phyloP scores from a whole-genome alignment of 1,140 invertebrate genomes.

The Bicyclus anynana region DNA sequence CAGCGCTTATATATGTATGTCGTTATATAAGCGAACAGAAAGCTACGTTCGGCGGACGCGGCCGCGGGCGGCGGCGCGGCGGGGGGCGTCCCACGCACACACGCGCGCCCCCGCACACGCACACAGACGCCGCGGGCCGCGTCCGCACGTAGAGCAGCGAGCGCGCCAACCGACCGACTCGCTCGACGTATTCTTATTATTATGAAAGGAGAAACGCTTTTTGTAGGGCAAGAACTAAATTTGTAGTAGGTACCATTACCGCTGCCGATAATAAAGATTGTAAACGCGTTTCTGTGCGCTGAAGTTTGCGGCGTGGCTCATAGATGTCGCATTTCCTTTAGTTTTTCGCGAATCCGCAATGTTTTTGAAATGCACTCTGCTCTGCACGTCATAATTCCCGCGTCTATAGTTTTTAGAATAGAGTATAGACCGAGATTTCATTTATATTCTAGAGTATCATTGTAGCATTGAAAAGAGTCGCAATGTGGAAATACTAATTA shows the following conservation, averaged over 20 bases:
- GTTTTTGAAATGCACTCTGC: conserved; percentile 30
- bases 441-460: conserved; percentile 10
- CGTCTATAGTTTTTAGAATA: conserved; percentile 12
- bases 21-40: conserved; percentile 77
- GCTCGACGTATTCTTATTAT: conserved; percentile 76
- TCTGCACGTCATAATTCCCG: conserved; percentile 20
- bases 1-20: conserved; percentile 66
- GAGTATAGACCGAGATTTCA: conserved; percentile 12
- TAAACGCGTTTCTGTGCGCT: conserved; percentile 71
- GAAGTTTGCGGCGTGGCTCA: conserved; percentile 66
- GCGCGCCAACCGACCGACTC: conserved; percentile 65
- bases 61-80: conserved; percentile 28
- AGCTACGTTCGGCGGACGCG: conserved; percentile 63
- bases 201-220: conserved; percentile 77
- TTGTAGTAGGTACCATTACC: conserved; percentile 64
- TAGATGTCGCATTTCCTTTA: conserved; percentile 69
- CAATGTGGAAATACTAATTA: conserved; percentile 18
- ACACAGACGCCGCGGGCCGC: conserved; percentile 43
- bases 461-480: conserved; percentile 19
- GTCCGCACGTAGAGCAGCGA: conserved; percentile 55
- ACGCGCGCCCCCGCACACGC: conserved; percentile 32
- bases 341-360: conserved; percentile 31
- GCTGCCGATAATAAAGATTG: conserved; percentile 72
- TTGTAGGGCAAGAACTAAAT: conserved; percentile 77
- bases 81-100: conserved; percentile 44